Conservation (phyloP, 2,113 vertebrate species). For the Psittacara wagleri region DNA sequence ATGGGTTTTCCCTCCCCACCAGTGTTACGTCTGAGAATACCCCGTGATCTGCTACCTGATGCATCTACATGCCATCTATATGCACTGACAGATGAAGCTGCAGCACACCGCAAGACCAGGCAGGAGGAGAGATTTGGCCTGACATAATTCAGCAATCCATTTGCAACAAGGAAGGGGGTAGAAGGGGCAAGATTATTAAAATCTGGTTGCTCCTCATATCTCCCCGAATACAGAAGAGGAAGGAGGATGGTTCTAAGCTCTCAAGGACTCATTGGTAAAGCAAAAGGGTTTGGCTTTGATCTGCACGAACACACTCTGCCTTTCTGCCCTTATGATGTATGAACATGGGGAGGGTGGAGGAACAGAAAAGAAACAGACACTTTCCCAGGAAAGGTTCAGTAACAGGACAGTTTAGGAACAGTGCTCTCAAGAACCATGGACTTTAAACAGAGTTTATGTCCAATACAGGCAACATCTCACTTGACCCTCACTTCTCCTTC, state of each 20-base stretch:
- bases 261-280: background rate
- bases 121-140: background rate
- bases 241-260: background rate
- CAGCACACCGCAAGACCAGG: rapidly evolving
- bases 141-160: rapidly evolving
- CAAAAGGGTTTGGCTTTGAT: background rate
- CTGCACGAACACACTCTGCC: background rate
- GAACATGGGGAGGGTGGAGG: background rate
- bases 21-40: background rate
- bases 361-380: background rate
- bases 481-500: background rate
- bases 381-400: background rate
- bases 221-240: background rate
- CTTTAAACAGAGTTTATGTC: background rate
- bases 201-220: background rate
- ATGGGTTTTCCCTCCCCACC: background rate
- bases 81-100: background rate
- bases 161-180: background rate
- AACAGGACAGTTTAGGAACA: background rate
- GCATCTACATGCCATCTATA: rapidly evolving
- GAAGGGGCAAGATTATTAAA: background rate
- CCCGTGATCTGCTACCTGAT: background rate
- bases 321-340: background rate
- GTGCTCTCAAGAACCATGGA: background rate
- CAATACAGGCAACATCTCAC: background rate